These are phyloP conservation scores for Mormyrops boulengeri DNA, from an alignment of 2,797 vertebrate species.

Conservation along the genomic window DNA sequence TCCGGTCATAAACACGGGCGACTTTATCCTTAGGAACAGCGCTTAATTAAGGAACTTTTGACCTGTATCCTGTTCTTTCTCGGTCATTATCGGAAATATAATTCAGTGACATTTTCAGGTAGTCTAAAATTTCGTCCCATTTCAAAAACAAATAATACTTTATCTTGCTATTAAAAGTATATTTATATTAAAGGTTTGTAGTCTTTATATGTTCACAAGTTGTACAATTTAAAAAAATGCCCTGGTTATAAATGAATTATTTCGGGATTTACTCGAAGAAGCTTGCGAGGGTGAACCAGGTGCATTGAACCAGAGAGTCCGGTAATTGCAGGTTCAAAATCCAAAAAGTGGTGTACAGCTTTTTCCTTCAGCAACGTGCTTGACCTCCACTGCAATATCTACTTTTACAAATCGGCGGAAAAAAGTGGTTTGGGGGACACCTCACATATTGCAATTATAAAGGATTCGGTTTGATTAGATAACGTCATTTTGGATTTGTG, in stretches of 20 bases:
- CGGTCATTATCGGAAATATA: background rate
- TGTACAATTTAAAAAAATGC: background rate
- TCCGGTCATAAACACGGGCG: background rate
- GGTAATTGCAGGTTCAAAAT: background rate
- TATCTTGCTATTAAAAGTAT: background rate
- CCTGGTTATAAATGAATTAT: background rate
- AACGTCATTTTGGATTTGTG: background rate
- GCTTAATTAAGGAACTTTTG: background rate
- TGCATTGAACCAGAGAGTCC: background rate
- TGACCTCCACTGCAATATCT: background rate
- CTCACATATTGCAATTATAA: background rate
- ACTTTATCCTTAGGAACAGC: background rate
- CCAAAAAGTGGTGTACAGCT: background rate
- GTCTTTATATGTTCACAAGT: background rate
- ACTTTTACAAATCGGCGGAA: background rate
- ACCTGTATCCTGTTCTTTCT: background rate
- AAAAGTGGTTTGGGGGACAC: background rate
- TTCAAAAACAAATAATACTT: background rate
- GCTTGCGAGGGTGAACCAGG: background rate
- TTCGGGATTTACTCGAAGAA: background rate
- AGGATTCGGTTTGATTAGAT: background rate
- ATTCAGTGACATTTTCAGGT: background rate
- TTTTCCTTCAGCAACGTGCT: background rate
- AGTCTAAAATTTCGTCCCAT: background rate
- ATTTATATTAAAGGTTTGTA: background rate